A percentile compares a stretch with the other conserved stretches of the same genome.
Conservation (phyloP, 2,797 vertebrate genomes). For the Enteromius paludinosus region DNA sequence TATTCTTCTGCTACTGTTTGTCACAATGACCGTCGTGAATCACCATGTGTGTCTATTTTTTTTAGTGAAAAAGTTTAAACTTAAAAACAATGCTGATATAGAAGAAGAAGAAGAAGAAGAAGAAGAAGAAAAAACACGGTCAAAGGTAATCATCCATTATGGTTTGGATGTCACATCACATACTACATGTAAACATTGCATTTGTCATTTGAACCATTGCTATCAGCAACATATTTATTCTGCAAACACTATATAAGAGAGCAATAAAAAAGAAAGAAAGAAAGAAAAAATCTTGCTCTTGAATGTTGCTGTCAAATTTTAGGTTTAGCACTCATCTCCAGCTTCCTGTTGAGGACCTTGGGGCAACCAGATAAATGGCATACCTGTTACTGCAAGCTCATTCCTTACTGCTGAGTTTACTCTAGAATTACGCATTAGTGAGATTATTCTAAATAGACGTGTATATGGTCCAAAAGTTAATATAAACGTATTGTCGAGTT, state of each 20-base stretch:
- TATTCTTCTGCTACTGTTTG: neutral
- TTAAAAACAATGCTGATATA: neutral
- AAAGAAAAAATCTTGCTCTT: neutral
- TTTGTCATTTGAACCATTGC: neutral
- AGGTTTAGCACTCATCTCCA: slow-evolving; percentile 14
- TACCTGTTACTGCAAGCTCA: slow-evolving; percentile 13
- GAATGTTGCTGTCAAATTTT: neutral
- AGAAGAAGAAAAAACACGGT: no score
- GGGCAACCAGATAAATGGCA: neutral
- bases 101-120: no score
- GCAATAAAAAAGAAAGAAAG: no score
- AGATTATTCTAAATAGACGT: neutral
- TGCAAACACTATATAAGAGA: neutral
- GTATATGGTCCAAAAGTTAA: neutral
- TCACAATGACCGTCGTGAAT: neutral
- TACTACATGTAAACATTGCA: neutral
- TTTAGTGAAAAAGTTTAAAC: neutral
- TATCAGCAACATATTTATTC: neutral
- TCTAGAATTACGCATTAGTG: neutral
- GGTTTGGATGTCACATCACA: neutral
- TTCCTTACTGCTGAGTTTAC: neutral
- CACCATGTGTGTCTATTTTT: neutral
- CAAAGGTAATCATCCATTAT: neutral
- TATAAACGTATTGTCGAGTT: neutral
- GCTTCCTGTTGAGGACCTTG: neutral